Evolutionary conservation across 92 coral and sea anemone species (phyloP), one percentile per base, ranked within the genome.

Genomic region (Zoanthus solanderi): DNA sequence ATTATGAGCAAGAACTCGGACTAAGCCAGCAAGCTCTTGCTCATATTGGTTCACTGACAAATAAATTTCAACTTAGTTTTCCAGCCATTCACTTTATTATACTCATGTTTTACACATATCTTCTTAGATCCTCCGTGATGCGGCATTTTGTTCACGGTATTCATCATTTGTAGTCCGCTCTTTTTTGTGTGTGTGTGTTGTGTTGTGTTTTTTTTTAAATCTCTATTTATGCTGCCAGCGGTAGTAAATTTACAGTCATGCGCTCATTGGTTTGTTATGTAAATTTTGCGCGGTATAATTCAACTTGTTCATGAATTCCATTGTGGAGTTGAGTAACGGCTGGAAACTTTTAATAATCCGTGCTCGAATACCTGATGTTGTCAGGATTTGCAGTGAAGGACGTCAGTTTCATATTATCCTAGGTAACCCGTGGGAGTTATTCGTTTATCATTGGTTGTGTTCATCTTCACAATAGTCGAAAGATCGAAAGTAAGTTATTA

Each of bases 321-420:
- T 65, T 81, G 85, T 66, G 85, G 58, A 81, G 85, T 81, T 5
- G 85, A 66, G 58, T 81, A 81, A 81, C 85, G 85, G 85, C 85
- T 65, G 75, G 44, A 81, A 81, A 81, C 75, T 66, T 37, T 37
- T 45, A 46, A 45, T 81, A 63, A 65, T 81, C 75, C 42, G 66
- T 63, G 85, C 71, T 11, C 7, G 75, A 66, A 65, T 57, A 48
- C 65, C 46, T 44, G 75, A 65, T 50, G 18, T 16, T 81, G 47
- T 65, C 75, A 63, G 46, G 44, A 66, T 14, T 45, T 44, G 66
- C 74, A 46, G 85, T 29, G 60, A 50, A 46, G 46, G 75, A 66
- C 67, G 67, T 66, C 44, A 18, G 18, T 28, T 10, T 28, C 23
- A 42, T 57, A 17, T 53, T 68, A 54, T 67, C n/a, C 53, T 71